A percentile compares a stretch with the other conserved stretches of the same genome.
phyloP scores from a whole-genome alignment of 2,797 vertebrate species.

The Fistularia commersonii region DNA sequence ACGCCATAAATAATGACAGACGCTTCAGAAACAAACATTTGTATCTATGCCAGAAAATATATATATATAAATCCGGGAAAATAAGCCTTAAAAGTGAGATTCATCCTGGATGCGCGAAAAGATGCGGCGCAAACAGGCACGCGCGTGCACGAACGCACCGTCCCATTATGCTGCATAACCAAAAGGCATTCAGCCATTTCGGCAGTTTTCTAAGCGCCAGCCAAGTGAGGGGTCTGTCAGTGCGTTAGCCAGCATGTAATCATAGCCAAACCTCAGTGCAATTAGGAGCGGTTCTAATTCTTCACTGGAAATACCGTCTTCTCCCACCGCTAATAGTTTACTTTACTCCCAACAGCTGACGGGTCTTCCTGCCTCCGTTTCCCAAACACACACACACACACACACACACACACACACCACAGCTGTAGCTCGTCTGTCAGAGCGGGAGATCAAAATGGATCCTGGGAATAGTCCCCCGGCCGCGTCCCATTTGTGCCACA shows the following conservation, averaged over 20 bases:
- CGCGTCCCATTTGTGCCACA: constrained; percentile 52
- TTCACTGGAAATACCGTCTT: constrained; percentile 65
- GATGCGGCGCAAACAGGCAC: constrained; percentile 31
- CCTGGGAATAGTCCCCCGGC: constrained; percentile 42
- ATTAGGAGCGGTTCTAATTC: constrained; percentile 73
- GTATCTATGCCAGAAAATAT: constrained; percentile 33
- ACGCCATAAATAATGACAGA: constrained; percentile 60
- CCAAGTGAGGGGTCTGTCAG: constrained; percentile 70
- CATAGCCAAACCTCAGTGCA: constrained; percentile 74
- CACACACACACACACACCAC: constrained; percentile 19
- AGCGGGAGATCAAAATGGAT: constrained; percentile 56
- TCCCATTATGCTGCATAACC: constrained; percentile 52
- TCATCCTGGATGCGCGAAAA: constrained; percentile 49
- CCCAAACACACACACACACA: constrained; percentile 27
- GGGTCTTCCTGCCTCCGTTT: constrained; percentile 36
- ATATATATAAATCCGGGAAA: constrained; percentile 6
- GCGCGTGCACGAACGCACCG: constrained; percentile 39
- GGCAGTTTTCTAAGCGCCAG: constrained; percentile 62
- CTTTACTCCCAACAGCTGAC: constrained; percentile 70
- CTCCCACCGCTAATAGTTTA: constrained; percentile 70
- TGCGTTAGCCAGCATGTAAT: constrained; percentile 76
- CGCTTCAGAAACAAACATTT: constrained; percentile 43
- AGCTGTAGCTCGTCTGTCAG: constrained; percentile 61
- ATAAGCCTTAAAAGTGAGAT: constrained; percentile 26
- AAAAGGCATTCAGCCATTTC: constrained; percentile 72